Conservation (phyloP, 2,888 invertebrate genomes). For the Dicyrtomina minuta region DNA sequence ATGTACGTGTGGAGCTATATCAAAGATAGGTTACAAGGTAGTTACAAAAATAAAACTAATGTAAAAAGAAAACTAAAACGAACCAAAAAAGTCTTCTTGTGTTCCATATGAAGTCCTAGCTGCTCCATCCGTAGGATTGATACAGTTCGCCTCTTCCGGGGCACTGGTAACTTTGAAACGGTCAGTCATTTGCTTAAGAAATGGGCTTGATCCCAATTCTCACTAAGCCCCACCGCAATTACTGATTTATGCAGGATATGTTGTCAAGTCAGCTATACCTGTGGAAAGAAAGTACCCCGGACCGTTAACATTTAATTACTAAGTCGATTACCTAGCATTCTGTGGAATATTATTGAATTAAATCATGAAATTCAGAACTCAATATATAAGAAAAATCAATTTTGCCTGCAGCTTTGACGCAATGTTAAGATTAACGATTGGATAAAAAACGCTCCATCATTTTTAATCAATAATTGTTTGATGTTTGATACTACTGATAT, state of each 20-base stretch:
- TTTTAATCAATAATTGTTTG: too few species aligned
- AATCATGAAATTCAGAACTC: too few species aligned
- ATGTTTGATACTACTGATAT: too few species aligned
- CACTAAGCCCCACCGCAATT: slow-evolving; percentile 10
- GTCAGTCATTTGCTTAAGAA: slow-evolving; percentile 32
- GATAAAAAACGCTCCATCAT: too few species aligned
- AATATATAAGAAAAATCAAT: too few species aligned
- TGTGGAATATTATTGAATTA: too few species aligned
- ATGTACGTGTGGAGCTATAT: not conserved
- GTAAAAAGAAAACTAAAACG: slow-evolving; percentile 20
- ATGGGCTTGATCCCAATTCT: slow-evolving; percentile 2
- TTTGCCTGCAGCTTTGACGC: too few species aligned
- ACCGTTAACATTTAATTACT: not conserved
- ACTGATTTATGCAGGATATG: too few species aligned
- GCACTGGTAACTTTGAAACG: slow-evolving; percentile 38
- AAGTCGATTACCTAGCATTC: too few species aligned
- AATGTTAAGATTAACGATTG: too few species aligned
- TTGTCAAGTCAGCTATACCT: not conserved
- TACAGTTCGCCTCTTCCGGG: slow-evolving; percentile 30
- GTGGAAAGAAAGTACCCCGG: not conserved
- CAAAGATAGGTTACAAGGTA: not conserved
- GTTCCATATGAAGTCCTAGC: slow-evolving; percentile 33
- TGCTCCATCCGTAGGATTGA: slow-evolving; percentile 6
- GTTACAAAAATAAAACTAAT: slow-evolving; percentile 13
- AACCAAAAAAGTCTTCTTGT: slow-evolving; percentile 32